These are phyloP conservation scores for Scaptomyza hsui DNA, from an alignment of 1,140 invertebrate species.

Conservation along the genomic window DNA sequence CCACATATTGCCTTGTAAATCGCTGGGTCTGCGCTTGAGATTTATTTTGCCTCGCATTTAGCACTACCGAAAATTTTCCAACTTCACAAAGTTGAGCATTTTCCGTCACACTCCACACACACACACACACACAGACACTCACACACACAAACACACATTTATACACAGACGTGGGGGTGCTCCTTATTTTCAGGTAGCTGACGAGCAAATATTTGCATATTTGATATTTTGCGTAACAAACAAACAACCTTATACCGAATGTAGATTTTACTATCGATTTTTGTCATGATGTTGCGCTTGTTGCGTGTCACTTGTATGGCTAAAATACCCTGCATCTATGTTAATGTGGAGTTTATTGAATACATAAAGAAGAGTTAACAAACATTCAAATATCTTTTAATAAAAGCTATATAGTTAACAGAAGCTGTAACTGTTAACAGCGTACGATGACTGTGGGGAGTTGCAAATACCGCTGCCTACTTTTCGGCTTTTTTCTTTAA, in stretches of 20 bases:
- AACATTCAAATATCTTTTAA: too few relatives aligned
- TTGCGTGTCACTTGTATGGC: constrained; percentile 16
- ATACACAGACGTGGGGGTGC: constrained; percentile 8
- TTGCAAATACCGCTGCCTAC: too few relatives aligned
- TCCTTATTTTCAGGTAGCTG: constrained; percentile 71
- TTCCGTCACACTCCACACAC: constrained; percentile 27
- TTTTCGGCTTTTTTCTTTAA: too few relatives aligned
- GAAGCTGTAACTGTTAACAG: too few relatives aligned
- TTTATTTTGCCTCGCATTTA: constrained; percentile 41
- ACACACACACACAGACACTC: constrained; percentile 4
- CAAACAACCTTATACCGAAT: constrained; percentile 67
- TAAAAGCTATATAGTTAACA: too few relatives aligned
- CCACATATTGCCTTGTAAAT: constrained; percentile 65
- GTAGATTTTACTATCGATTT: constrained; percentile 77
- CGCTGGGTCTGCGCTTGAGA: constrained; percentile 32
- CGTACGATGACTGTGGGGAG: too few relatives aligned
- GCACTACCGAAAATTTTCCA: constrained; percentile 39
- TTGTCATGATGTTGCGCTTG: constrained; percentile 36
- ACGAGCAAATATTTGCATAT: constrained; percentile 78
- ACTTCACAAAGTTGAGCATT: constrained; percentile 63
- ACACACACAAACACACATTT: constrained; percentile 11
- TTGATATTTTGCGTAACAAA: constrained; percentile 75
- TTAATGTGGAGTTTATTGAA: too few relatives aligned
- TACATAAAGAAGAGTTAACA: too few relatives aligned
- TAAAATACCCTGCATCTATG: constrained; percentile 13